Evolutionary conservation across 2,888 invertebrate genomes (phyloP), one percentile per base, ranked within the genome.

Genomic region (Pardosa pseudoannulata): DNA sequence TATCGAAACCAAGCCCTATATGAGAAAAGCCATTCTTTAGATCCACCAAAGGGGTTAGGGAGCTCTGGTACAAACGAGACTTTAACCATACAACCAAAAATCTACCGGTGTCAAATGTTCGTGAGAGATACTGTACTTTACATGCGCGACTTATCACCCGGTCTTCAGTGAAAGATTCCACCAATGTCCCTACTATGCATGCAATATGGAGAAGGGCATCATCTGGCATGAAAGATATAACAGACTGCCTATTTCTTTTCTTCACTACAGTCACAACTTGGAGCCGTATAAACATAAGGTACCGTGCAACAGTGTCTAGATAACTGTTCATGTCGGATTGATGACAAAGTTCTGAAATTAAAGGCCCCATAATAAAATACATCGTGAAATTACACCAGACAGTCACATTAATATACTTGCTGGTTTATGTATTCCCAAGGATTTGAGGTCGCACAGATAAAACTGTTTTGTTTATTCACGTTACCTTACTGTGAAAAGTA

Each of bases 281-380:
- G 23, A 23, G 23, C 2, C 19, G 56, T 16, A 56, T 6, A 56
- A 23, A 9, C 5, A 23, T 3, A 23, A 23, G 19, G 16, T n/a
- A 56, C n/a, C 19, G 19, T 11, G n/a, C 23, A 56, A 3, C 19
- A 6, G 56, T 28, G 6, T 46, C 46, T 41, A 28, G 0, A 46
- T 46, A 46, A 9, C 27, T 71, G 41, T 71, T 36, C 16, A 0
- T 28, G 28, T 28, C 27, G 1, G 36, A 28, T 16, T 5, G 13
- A 1, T 41, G 28, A 39, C 71, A 46, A 9, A 5, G 46, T 16
- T 71, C 71, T 41, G 28, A 71, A 27, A 27, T 6, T 41, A 28
- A 71, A 5, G 71, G 41, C 13, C 71, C 46, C 0, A 46, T 11
- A 71, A 27, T 71, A n/a, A 71, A 71, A 41, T 28, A 71, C 11